These are phyloP conservation scores for Thymelicus sylvestris DNA, from an alignment of 2,888 invertebrate species.

Conservation along the genomic window DNA sequence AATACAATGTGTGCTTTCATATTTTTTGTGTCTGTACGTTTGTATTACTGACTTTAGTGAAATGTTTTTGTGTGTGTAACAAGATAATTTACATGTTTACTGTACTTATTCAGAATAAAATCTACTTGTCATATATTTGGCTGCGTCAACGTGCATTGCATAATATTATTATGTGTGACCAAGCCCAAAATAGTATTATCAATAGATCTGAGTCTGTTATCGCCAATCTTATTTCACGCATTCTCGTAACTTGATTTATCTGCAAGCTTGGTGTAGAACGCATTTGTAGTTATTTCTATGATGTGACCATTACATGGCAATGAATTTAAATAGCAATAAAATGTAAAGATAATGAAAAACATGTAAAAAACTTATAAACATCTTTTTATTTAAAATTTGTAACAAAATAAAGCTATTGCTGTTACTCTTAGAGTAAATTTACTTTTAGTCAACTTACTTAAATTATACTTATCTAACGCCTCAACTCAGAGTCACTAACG, in stretches of 20 bases:
- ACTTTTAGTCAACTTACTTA: constrained; percentile 8
- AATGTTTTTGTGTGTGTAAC: background rate
- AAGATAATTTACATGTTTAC: background rate
- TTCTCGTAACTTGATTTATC: background rate
- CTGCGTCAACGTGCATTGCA: background rate
- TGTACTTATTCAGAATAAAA: constrained; percentile 5
- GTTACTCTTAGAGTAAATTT: background rate
- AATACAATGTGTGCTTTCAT: background rate
- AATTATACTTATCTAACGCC: background rate
- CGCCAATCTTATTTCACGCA: background rate
- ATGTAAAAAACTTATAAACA: constrained; percentile 1
- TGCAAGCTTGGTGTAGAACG: too few species aligned
- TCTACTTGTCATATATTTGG: background rate
- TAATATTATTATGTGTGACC: background rate
- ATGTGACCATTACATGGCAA: constrained; percentile 3
- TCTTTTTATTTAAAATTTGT: constrained; percentile 1
- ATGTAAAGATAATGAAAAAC: constrained; percentile 7
- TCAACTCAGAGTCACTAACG: too few species aligned
- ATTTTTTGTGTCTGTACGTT: background rate
- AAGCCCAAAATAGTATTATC: constrained; percentile 12
- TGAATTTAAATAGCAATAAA: constrained; percentile 19
- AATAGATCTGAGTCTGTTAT: constrained; percentile 21
- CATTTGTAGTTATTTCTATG: background rate
- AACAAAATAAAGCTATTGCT: background rate
- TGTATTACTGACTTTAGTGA: background rate